These are phyloP conservation scores for Condylostylus longicornis DNA, from an alignment of 1,140 invertebrate species.

Conservation along the genomic window DNA sequence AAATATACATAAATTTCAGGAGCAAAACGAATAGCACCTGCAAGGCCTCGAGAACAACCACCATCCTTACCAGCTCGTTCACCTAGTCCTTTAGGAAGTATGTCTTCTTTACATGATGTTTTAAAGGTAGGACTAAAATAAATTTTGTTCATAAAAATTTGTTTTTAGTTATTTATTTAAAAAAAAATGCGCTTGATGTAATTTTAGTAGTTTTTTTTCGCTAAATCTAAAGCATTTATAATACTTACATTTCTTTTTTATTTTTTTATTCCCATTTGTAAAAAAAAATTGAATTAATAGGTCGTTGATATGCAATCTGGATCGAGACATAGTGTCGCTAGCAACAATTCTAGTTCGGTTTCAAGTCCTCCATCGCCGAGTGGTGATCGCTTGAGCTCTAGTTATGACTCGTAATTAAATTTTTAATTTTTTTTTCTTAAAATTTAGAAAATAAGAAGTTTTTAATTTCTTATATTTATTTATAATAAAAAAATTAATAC, in stretches of 20 bases:
- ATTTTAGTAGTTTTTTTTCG: neutral
- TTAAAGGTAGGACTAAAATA: conserved; percentile 13
- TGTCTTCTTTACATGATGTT: conserved; percentile 15
- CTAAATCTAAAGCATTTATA: neutral
- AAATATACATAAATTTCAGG: conserved; percentile 1
- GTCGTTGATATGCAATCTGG: conserved; percentile 23
- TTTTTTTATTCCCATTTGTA: neutral
- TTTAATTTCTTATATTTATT: too few species aligned
- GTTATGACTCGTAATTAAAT: conserved; percentile 36
- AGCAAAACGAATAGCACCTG: neutral
- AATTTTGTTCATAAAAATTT: neutral
- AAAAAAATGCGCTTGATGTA: neutral
- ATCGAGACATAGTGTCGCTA: conserved; percentile 62
- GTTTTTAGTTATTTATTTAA: neutral
- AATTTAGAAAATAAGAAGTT: too few species aligned
- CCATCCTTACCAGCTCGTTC: conserved; percentile 6
- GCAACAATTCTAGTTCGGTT: conserved; percentile 65
- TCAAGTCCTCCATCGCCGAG: conserved; percentile 63
- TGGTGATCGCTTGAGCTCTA: conserved; percentile 51
- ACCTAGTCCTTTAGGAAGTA: conserved; percentile 8
- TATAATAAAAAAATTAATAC: too few species aligned
- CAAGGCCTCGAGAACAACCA: conserved; percentile 4
- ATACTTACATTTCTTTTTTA: neutral
- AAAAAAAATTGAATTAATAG: too few species aligned
- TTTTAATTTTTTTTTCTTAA: neutral